Evolutionary conservation across 2,113 vertebrate genomes (phyloP).

Genomic region (Oostethus manadensis): DNA sequence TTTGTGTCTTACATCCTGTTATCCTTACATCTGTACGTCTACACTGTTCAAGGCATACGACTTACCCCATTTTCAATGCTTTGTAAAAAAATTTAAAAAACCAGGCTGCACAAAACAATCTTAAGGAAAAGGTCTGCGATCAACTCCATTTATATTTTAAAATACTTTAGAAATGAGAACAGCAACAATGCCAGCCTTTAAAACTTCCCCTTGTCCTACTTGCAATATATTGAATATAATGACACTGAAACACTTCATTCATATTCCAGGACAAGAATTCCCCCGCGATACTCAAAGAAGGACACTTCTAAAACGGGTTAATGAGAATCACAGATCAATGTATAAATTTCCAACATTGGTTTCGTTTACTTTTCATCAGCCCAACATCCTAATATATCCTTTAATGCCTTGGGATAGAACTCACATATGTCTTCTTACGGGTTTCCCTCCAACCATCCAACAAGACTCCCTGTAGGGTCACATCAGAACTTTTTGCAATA

Average conservation of each 20-base stretch:
- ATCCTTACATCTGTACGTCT: background rate
- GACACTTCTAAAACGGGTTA: slow-evolving; percentile 57
- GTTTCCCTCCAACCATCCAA: slow-evolving; percentile 4
- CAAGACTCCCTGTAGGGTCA: slow-evolving; percentile 20
- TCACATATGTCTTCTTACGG: slow-evolving; percentile 10
- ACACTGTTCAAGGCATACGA: background rate
- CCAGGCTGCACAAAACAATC: background rate
- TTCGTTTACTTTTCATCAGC: slow-evolving; percentile 39
- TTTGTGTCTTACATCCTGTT: too few species aligned
- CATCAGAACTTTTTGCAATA: slow-evolving; percentile 36
- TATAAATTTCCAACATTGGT: slow-evolving; percentile 29
- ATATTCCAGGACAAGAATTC: slow-evolving; percentile 55
- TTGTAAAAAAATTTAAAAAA: background rate
- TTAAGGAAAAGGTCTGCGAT: background rate
- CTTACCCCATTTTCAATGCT: background rate
- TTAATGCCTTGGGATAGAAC: slow-evolving; percentile 16
- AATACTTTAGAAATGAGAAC: slow-evolving; percentile 2
- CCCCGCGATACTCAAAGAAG: slow-evolving; percentile 30
- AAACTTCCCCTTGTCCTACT: slow-evolving; percentile 18
- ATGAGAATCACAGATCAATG: slow-evolving; percentile 63
- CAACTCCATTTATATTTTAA: background rate
- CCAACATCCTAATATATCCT: slow-evolving; percentile 19
- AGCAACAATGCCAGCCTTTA: background rate
- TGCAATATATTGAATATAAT: slow-evolving; percentile 23
- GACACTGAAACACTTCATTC: slow-evolving; percentile 8